Conservation (phyloP, 2,797 vertebrate species). For the Loris lydekkerianus region DNA sequence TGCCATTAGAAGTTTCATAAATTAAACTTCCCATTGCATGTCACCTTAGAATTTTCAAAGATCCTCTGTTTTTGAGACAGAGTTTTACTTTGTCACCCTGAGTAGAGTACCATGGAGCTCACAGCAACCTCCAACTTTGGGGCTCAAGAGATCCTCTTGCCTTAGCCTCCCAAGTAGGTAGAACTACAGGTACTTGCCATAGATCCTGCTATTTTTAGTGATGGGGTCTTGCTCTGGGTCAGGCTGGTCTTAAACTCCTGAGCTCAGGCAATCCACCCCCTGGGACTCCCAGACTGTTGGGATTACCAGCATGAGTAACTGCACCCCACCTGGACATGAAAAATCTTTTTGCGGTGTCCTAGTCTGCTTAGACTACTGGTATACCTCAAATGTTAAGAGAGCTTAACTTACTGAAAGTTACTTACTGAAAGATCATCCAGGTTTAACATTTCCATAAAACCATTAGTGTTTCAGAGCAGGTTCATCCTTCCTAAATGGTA, state of each 20-base stretch:
- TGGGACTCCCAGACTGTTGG: too few relatives aligned
- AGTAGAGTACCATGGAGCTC: too few relatives aligned
- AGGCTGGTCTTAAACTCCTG: too few relatives aligned
- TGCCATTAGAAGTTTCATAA: neutral
- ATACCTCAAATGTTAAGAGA: neutral
- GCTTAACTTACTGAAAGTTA: neutral
- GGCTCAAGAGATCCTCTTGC: too few relatives aligned
- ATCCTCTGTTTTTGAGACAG: neutral
- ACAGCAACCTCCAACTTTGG: too few relatives aligned
- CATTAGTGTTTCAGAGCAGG: neutral
- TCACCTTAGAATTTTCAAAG: neutral
- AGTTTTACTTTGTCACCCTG: too few relatives aligned
- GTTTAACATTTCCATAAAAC: neutral
- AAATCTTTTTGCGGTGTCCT: rapidly evolving
- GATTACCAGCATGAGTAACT: too few relatives aligned
- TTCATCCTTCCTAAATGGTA: neutral
- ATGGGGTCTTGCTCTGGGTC: too few relatives aligned
- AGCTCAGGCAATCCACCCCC: too few relatives aligned
- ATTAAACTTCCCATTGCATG: neutral
- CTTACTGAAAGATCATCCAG: neutral
- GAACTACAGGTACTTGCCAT: too few relatives aligned
- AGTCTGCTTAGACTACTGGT: neutral
- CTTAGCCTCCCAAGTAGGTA: too few relatives aligned
- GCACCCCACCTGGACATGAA: neutral
- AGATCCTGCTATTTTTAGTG: too few relatives aligned